Percentiles rank a stretch among this genome's conserved stretches.
These are phyloP conservation scores for Netelia melanura DNA, from an alignment of 2,888 invertebrate genomes.

Conservation along the genomic window DNA sequence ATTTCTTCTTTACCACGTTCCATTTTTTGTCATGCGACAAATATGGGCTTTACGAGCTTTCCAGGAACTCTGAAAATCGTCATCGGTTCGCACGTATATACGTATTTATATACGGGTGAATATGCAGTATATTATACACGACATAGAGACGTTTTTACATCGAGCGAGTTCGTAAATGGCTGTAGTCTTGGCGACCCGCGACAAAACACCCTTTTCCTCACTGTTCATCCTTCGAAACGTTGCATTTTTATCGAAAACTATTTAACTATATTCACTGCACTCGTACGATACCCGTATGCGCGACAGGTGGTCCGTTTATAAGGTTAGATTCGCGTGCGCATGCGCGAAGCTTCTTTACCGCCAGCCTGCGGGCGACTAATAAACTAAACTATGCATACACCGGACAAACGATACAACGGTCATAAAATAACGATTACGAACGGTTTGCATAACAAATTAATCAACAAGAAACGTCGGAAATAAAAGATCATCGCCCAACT, in stretches of 20 bases:
- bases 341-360: background rate
- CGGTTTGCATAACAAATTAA: no score
- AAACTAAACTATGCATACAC: background rate
- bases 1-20: background rate
- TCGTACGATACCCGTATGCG: background rate
- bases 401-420: background rate
- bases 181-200: slow-evolving; percentile 78
- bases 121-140: background rate
- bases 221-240: slow-evolving; percentile 56
- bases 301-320: slow-evolving; percentile 42
- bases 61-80: slow-evolving; percentile 70
- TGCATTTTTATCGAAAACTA: slow-evolving; percentile 69
- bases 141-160: slow-evolving; percentile 59
- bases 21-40: background rate
- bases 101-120: background rate
- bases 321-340: slow-evolving; percentile 12
- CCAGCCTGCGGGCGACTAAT: background rate
- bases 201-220: slow-evolving; percentile 73
- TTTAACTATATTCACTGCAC: slow-evolving; percentile 58
- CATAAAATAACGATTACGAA: background rate
- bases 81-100: slow-evolving; percentile 62
- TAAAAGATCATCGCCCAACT: no score
- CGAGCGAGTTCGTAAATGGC: slow-evolving; percentile 71
- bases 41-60: slow-evolving; percentile 51
- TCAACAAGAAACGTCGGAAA: no score